Evolutionary conservation across 2,888 invertebrate species (phyloP).

Genomic region (Drosophila nigricruria): DNA sequence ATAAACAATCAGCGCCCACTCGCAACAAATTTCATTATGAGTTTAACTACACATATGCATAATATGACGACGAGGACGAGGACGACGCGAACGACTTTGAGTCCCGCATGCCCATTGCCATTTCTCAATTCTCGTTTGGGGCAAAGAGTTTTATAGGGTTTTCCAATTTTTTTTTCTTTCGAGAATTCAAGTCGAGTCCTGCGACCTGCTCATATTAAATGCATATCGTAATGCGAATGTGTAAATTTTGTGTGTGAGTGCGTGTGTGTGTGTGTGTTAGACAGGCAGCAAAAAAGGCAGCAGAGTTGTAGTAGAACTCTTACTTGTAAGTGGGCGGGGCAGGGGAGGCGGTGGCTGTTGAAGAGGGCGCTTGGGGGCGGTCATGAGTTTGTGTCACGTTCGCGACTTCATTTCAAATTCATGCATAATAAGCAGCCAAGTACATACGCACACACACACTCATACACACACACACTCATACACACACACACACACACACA

Average conservation of each 20-base stretch:
- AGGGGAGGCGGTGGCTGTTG: conserved; percentile 14
- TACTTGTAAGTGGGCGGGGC: not conserved
- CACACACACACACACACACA: conserved; percentile 13
- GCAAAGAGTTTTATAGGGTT: conserved; percentile 71
- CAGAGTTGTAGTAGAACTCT: conserved; percentile 24
- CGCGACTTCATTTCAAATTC: conserved; percentile 78
- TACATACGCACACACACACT: conserved; percentile 54
- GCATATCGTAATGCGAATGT: conserved; percentile 77
- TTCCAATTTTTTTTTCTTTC: conserved; percentile 49
- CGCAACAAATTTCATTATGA: conserved; percentile 67
- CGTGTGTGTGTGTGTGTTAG: conserved; percentile 33
- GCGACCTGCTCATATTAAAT: conserved; percentile 65
- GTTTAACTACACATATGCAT: conserved; percentile 50
- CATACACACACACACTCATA: conserved; percentile 1
- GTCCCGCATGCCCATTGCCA: conserved; percentile 28
- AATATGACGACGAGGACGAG: conserved; percentile 39
- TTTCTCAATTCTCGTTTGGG: conserved; percentile 38
- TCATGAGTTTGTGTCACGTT: conserved; percentile 76
- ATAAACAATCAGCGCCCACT: conserved; percentile 66
- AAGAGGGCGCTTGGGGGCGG: conserved; percentile 53
- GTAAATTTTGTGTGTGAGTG: conserved; percentile 60
- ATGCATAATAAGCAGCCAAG: conserved; percentile 77
- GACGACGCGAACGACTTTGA: conserved; percentile 16
- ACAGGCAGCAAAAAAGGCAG: conserved; percentile 52
- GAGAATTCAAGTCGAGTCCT: conserved; percentile 24